Percentiles rank a stretch among this genome's conserved stretches.
Evolutionary conservation across 2,888 invertebrate genomes (phyloP).

Genomic region (Physocephala rufipes): DNA sequence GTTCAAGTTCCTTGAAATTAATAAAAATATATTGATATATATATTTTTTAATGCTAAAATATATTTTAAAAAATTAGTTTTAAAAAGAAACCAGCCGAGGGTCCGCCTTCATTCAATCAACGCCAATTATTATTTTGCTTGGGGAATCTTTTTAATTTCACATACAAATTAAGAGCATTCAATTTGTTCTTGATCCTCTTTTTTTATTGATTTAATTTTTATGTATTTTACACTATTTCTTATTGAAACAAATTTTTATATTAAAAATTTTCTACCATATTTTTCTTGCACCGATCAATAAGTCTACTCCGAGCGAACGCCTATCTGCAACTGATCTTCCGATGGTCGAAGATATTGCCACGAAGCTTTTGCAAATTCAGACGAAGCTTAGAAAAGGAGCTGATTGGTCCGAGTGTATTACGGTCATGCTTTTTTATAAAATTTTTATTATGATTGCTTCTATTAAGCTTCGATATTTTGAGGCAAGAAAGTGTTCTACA

Average conservation of each 20-base stretch:
- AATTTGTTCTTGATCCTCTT: not conserved
- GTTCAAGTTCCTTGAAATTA: too few relatives aligned
- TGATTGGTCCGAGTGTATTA: too few relatives aligned
- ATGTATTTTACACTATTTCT: not conserved
- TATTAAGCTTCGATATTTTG: not conserved
- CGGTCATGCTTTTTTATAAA: too few relatives aligned
- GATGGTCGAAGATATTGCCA: conserved; percentile 2
- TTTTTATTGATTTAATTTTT: not conserved
- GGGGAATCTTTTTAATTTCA: not conserved
- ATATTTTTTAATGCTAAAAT: too few relatives aligned
- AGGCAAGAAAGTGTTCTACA: not conserved
- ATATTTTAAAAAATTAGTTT: too few relatives aligned
- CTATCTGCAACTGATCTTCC: conserved; percentile 49
- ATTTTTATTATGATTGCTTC: too few relatives aligned
- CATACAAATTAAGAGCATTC: too few relatives aligned
- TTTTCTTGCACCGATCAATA: conserved; percentile 39
- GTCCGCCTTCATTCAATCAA: too few relatives aligned
- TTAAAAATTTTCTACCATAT: conserved; percentile 31
- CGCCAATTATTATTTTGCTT: not conserved
- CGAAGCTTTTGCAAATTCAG: conserved; percentile 3
- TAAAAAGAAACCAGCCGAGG: too few relatives aligned
- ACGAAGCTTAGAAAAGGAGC: not conserved
- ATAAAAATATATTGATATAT: too few relatives aligned
- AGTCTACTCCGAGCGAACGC: conserved; percentile 46
- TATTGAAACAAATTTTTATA: not conserved